Percentiles rank a stretch among this genome's conserved stretches.
These are phyloP conservation scores for Tenthredo mesomela DNA, from an alignment of 2,888 invertebrate genomes.

Conservation along the genomic window DNA sequence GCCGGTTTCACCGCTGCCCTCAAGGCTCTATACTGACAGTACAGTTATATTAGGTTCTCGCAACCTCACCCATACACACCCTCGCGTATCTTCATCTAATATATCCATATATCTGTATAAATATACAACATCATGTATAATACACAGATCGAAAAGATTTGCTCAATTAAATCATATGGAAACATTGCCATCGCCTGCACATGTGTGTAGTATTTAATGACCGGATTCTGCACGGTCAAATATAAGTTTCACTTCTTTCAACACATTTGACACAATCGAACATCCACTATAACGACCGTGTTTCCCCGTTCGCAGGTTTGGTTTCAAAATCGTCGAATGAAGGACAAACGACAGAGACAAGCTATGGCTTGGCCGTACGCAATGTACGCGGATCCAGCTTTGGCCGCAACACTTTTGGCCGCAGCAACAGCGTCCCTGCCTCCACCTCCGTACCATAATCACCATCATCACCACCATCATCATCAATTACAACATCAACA, in stretches of 20 bases:
- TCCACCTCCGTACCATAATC: conserved; percentile 77
- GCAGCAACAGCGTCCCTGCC: conserved; percentile 90
- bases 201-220: not conserved
- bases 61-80: conserved; percentile 15
- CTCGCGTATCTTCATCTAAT: not conserved
- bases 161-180: not conserved
- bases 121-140: not conserved
- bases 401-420: conserved; percentile 95
- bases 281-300: not conserved
- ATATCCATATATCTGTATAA: not conserved
- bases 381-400: conserved; percentile 95
- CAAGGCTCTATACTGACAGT: not conserved
- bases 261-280: not conserved
- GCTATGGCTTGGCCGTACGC: conserved; percentile 98
- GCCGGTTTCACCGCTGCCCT: conserved; percentile 43
- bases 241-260: not conserved
- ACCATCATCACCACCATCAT: conserved; percentile 63
- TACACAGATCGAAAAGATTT: not conserved
- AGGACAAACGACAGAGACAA: conserved; percentile 97
- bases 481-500: conserved; percentile 57
- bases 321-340: conserved; percentile 99
- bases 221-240: not conserved
- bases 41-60: not conserved
- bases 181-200: not conserved
- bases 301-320: conserved; percentile 86